Conservation (phyloP, 1,140 invertebrate genomes). For the Venustaconcha ellipsiformis region DNA sequence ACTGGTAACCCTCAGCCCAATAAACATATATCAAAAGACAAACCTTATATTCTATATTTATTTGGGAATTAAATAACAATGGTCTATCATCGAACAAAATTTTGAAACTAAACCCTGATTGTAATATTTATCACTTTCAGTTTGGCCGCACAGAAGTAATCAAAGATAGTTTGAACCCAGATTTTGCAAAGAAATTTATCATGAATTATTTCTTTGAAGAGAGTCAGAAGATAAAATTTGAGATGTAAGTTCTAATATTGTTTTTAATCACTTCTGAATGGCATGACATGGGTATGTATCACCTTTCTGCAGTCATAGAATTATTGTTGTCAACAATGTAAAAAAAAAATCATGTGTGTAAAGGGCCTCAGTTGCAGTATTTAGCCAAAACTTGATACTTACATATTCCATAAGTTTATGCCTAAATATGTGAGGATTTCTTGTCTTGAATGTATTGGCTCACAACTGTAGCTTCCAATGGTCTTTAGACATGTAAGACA, state of each 20-base stretch:
- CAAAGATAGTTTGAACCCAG: slow-evolving; percentile 72
- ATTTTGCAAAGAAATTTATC: slow-evolving; percentile 72
- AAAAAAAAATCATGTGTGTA: too few species aligned
- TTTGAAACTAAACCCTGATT: neutral
- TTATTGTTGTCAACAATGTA: too few species aligned
- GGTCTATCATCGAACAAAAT: neutral
- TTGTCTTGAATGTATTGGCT: too few species aligned
- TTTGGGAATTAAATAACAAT: neutral
- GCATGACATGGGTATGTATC: too few species aligned
- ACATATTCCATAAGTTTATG: too few species aligned
- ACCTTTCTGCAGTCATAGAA: too few species aligned
- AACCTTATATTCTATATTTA: neutral
- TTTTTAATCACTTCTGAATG: neutral
- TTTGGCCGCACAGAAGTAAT: slow-evolving; percentile 73
- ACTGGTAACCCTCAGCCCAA: neutral
- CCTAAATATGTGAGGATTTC: too few species aligned
- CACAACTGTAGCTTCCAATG: too few species aligned
- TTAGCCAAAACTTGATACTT: too few species aligned
- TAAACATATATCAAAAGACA: too few species aligned
- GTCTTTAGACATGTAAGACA: too few species aligned
- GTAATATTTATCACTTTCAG: slow-evolving; percentile 40
- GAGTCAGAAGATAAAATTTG: slow-evolving; percentile 68
- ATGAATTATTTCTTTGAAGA: slow-evolving; percentile 75
- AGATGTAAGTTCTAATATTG: slow-evolving; percentile 63
- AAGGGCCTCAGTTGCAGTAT: too few species aligned